Percentiles rank a stretch among this genome's conserved stretches.
phyloP scores from a whole-genome alignment of 2,888 invertebrate genomes.

The Drosophila prolongata region DNA sequence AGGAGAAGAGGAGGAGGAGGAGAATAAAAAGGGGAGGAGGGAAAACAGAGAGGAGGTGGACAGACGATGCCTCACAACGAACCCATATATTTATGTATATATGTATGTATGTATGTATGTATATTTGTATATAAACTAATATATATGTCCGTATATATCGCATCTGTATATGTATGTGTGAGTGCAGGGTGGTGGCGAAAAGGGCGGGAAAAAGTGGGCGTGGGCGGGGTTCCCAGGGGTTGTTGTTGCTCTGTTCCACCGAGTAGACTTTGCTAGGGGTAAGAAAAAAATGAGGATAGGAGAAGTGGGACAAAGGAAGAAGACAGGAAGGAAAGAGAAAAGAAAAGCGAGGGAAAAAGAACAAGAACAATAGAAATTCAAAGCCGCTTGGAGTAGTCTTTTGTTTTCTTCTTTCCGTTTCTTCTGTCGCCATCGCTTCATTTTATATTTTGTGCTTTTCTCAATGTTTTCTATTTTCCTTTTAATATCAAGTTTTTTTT shows the following conservation, averaged over 20 bases:
- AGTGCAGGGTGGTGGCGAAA: slow-evolving; percentile 6
- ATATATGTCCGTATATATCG: slow-evolving; percentile 4
- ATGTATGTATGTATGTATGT: slow-evolving; percentile 4
- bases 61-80: slow-evolving; percentile 18
- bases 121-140: slow-evolving; percentile 7
- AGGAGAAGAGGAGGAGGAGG: slow-evolving; percentile 20
- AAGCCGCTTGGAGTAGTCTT: background rate
- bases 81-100: slow-evolving; percentile 12
- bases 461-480: background rate
- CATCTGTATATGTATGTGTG: background rate
- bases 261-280: slow-evolving; percentile 26
- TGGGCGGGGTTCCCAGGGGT: slow-evolving; percentile 28
- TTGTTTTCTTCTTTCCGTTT: background rate
- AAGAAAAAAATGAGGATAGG: background rate
- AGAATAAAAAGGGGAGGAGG: background rate
- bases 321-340: background rate
- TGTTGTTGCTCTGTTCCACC: slow-evolving; percentile 26
- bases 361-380: too few relatives aligned
- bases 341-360: background rate
- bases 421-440: too few relatives aligned
- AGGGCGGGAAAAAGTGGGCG: slow-evolving; percentile 11
- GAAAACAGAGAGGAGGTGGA: slow-evolving; percentile 13
- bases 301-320: background rate
- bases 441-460: background rate
- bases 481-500: background rate